Evolutionary conservation across 2,888 invertebrate genomes (phyloP), one percentile per base, ranked within the genome.

Genomic region (Coleophora deauratella): DNA sequence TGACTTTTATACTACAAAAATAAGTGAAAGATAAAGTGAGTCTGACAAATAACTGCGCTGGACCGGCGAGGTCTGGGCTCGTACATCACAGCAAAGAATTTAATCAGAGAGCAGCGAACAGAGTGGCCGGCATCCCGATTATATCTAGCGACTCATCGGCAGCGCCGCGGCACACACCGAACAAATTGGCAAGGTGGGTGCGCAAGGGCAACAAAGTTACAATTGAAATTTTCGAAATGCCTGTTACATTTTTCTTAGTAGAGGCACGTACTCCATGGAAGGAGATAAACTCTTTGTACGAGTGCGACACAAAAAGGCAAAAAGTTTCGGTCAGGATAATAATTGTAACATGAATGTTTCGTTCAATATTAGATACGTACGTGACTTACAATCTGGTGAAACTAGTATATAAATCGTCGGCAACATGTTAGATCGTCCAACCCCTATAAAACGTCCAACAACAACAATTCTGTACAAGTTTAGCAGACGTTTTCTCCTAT

Each of bases 141-240:
- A 79, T 79, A 81, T 79, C 79, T 74, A 62, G 38, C 30, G 37
- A 11, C 30, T 43, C 46, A 43, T 43, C 37, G 46, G 37, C 37
- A 43, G 37, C 43, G 37, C n/a, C n/a, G n/a, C n/a, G n/a, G n/a
- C 56, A 63, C 64, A 67, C 69, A 62, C 62, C 65, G 70, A 72
- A 78, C 78, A 79, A 80, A 80, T 81, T 79, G 73, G 64, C 70
- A 66, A 66, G 66, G 70, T 67, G 65, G 60, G 53, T 67, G 62
- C 63, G 65, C 62, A 67, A 69, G 59, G 59, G 66, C 71, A 73
- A 72, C 72, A 75, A 78, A 68, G 72, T 67, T 74, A 80, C 81
- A 78, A 82, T 78, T 79, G 79, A 80, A 80, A 84, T 82, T 80
- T 77, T 69, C 70, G 69, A 80, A 74, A 84, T 81, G 69, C 80